Evolutionary conservation across 2,797 vertebrate genomes (phyloP).

Genomic region (Manis javanica): DNA sequence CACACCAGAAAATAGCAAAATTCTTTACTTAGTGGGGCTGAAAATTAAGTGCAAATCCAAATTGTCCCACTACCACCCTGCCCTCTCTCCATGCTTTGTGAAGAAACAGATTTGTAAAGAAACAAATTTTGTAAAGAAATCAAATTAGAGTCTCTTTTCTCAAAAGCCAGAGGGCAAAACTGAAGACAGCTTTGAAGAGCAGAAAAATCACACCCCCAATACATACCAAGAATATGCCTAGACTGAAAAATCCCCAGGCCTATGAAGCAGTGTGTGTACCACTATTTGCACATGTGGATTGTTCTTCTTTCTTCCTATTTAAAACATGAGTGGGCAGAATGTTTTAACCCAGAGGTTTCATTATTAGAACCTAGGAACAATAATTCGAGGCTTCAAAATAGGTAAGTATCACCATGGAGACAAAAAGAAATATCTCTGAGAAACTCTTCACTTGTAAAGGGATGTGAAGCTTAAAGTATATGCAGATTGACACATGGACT

Average conservation of each 20-base stretch:
- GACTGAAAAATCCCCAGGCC: background rate
- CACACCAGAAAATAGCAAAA: background rate
- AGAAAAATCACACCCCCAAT: background rate
- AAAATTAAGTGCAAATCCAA: background rate
- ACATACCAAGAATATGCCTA: background rate
- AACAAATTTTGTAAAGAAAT: too few species aligned
- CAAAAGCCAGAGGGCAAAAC: background rate
- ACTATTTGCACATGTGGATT: background rate
- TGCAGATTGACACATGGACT: background rate
- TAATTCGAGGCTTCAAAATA: slow-evolving; percentile 70
- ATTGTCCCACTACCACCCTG: background rate
- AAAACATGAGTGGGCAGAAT: slow-evolving; percentile 62
- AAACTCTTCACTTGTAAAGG: slow-evolving; percentile 40
- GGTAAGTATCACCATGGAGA: slow-evolving; percentile 76
- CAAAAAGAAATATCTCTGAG: slow-evolving; percentile 61
- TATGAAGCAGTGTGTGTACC: too few species aligned
- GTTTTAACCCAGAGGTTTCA: slow-evolving; percentile 63
- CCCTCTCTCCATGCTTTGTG: background rate
- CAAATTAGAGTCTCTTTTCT: slow-evolving; percentile 19
- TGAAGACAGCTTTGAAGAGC: background rate
- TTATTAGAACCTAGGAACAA: slow-evolving; percentile 75
- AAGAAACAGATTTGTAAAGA: too few species aligned
- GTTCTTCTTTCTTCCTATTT: slow-evolving; percentile 61
- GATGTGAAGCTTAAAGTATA: background rate
- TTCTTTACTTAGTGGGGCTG: background rate